A percentile compares a stretch with the other conserved stretches of the same genome.
Evolutionary conservation across 2,797 vertebrate species (phyloP).

Genomic region (Gambelia wislizenii): DNA sequence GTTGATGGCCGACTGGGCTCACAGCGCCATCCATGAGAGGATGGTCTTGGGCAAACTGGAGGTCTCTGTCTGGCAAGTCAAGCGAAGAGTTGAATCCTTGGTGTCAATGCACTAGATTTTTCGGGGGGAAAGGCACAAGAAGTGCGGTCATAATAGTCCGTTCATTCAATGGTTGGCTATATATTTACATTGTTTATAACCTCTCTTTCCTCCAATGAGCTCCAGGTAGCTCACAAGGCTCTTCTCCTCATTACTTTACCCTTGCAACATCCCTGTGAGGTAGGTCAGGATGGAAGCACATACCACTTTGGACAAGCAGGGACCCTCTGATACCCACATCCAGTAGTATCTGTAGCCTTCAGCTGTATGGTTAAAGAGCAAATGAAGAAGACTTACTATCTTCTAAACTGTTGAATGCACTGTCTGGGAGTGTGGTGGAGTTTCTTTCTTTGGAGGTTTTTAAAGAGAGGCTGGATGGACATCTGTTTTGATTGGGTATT

Average conservation of each 20-base stretch:
- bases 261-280: too few species aligned
- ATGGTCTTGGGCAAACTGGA: slow-evolving; percentile 83
- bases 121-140: neutral
- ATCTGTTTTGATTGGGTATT: too few species aligned
- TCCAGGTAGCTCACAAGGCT: too few species aligned
- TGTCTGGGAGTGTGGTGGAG: too few species aligned
- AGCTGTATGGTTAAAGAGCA: too few species aligned
- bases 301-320: neutral
- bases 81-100: slow-evolving; percentile 76
- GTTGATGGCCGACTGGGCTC: slow-evolving; percentile 69
- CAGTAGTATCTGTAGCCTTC: neutral
- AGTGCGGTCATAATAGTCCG: neutral
- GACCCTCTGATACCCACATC: neutral
- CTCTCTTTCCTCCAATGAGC: too few species aligned
- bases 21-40: slow-evolving; percentile 81
- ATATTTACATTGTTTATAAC: too few species aligned
- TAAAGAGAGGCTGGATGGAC: too few species aligned
- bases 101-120: slow-evolving; percentile 76
- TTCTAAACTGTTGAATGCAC: too few species aligned
- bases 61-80: slow-evolving; percentile 81
- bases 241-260: too few species aligned
- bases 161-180: neutral
- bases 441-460: too few species aligned
- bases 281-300: neutral
- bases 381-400: too few species aligned